These are phyloP conservation scores for Ptychoptera contaminata DNA, from an alignment of 2,888 invertebrate genomes.

Conservation along the genomic window DNA sequence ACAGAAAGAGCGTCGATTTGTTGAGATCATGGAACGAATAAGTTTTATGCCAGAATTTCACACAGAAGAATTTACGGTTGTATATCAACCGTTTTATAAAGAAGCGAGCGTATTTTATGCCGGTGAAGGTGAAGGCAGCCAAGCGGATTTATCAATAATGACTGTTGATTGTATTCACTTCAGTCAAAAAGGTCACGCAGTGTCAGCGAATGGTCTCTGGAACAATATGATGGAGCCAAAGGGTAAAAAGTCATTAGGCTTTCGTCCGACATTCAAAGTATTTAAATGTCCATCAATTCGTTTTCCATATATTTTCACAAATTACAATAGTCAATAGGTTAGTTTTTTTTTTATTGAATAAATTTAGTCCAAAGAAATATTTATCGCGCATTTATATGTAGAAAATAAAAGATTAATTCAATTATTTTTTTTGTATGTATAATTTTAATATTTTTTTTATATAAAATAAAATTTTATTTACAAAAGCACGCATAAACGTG, in stretches of 20 bases:
- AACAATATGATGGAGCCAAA: slow-evolving; percentile 37
- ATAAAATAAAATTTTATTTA: too few relatives aligned
- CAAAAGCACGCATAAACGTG: too few relatives aligned
- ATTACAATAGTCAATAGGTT: slow-evolving; percentile 10
- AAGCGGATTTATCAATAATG: slow-evolving; percentile 11
- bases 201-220: slow-evolving; percentile 34
- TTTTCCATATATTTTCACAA: slow-evolving; percentile 32
- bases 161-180: slow-evolving; percentile 14
- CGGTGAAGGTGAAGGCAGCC: not conserved
- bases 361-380: too few relatives aligned
- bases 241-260: slow-evolving; percentile 27
- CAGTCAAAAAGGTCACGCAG: slow-evolving; percentile 15
- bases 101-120: slow-evolving; percentile 9
- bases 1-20: slow-evolving; percentile 11
- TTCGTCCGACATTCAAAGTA: slow-evolving; percentile 20
- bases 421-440: too few relatives aligned
- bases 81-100: slow-evolving; percentile 11
- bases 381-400: too few relatives aligned
- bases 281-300: slow-evolving; percentile 33
- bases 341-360: too few relatives aligned
- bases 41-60: slow-evolving; percentile 12
- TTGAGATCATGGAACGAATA: slow-evolving; percentile 13
- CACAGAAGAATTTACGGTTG: slow-evolving; percentile 10
- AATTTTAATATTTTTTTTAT: too few relatives aligned
- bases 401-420: too few relatives aligned